Conservation (phyloP, 2,888 invertebrate species). For the Trachelus troglodyta region DNA sequence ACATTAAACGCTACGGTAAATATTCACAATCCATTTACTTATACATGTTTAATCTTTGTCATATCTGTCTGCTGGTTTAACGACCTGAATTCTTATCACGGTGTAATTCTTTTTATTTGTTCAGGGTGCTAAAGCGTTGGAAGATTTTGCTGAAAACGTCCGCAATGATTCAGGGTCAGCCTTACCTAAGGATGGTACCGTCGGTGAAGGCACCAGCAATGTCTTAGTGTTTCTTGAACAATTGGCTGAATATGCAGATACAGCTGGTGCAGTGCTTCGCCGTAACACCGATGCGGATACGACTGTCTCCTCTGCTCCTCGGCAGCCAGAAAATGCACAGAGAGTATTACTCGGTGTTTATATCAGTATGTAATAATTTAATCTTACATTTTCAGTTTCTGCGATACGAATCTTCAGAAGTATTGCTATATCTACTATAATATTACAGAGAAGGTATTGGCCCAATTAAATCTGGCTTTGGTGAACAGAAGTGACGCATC, state of each 20-base stretch:
- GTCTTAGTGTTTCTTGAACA: conserved; percentile 93
- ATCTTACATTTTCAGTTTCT: conserved; percentile 10
- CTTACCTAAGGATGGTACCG: conserved; percentile 97
- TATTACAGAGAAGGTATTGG: conserved; percentile 83
- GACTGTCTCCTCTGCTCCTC: conserved; percentile 69
- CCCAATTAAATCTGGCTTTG: conserved; percentile 89
- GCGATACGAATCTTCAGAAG: conserved; percentile 15
- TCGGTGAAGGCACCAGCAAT: conserved; percentile 95
- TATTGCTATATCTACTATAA: conserved; percentile 28
- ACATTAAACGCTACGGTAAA: conserved; percentile 80
- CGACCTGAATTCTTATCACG: background rate
- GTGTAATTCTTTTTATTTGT: conserved; percentile 31
- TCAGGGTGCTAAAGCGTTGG: conserved; percentile 88
- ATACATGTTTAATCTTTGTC: no score
- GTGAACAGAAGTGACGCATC: conserved; percentile 89
- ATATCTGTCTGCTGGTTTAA: no score
- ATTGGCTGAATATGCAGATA: conserved; percentile 81
- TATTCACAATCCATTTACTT: conserved; percentile 26
- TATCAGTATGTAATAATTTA: conserved; percentile 74
- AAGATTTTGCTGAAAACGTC: conserved; percentile 93
- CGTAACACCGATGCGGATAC: conserved; percentile 66
- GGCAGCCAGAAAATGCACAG: conserved; percentile 70
- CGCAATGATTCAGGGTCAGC: conserved; percentile 80
- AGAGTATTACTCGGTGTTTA: conserved; percentile 81
- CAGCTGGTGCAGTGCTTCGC: conserved; percentile 76